phyloP scores from a whole-genome alignment of 2,888 invertebrate genomes.

The Folsomia candida region DNA sequence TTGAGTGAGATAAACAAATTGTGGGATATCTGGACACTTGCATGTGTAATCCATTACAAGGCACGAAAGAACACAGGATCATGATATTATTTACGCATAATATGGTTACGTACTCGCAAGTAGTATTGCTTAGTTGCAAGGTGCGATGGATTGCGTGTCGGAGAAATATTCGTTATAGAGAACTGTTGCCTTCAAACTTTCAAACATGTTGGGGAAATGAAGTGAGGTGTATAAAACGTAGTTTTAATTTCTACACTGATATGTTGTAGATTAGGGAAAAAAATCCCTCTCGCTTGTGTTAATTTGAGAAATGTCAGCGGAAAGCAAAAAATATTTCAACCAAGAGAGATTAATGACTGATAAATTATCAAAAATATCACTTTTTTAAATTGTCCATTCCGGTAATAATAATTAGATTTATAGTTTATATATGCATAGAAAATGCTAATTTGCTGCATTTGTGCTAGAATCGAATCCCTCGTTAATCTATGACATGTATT shows the following conservation, averaged over 20 bases:
- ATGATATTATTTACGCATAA: no score
- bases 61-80: background rate
- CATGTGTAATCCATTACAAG: background rate
- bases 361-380: conserved; percentile 51
- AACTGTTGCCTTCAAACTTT: conserved; percentile 38
- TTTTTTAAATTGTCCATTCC: conserved; percentile 46
- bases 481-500: background rate
- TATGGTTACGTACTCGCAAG: no score
- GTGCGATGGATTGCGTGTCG: conserved; percentile 46
- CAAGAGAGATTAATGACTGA: conserved; percentile 51
- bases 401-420: conserved; percentile 51
- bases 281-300: conserved; percentile 48
- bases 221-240: conserved; percentile 10
- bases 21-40: background rate
- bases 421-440: conserved; percentile 51
- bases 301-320: conserved; percentile 51
- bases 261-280: conserved; percentile 35
- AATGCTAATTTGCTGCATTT: conserved; percentile 46
- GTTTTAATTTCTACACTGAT: conserved; percentile 13
- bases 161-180: conserved; percentile 47
- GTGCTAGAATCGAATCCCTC: background rate
- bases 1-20: conserved; percentile 29
- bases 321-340: conserved; percentile 44
- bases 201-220: conserved; percentile 6
- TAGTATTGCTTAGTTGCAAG: no score